These are phyloP conservation scores for Sebastes schlegelii DNA, from an alignment of 2,113 vertebrate genomes.

Conservation along the genomic window DNA sequence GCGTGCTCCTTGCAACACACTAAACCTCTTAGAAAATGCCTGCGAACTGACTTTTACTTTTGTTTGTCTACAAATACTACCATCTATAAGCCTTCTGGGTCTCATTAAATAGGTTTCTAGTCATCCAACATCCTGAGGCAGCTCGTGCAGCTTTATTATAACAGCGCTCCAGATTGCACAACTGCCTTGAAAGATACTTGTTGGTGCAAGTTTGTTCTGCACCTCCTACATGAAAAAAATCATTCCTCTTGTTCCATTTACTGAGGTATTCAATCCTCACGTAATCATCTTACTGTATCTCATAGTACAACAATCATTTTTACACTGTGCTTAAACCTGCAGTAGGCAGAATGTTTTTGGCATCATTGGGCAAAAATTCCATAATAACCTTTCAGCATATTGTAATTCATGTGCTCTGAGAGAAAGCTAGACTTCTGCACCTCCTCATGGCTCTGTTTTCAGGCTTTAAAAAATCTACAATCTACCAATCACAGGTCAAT, in stretches of 20 bases:
- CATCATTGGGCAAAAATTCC: no score
- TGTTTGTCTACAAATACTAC: background rate
- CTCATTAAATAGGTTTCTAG: background rate
- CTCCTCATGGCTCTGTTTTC: no score
- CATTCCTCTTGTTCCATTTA: background rate
- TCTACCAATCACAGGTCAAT: no score
- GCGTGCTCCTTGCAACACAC: background rate
- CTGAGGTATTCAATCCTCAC: no score
- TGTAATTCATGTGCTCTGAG: no score
- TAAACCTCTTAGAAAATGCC: constrained; percentile 8
- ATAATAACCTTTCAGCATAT: no score
- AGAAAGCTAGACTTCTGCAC: no score
- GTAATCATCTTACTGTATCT: background rate
- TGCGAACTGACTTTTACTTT: background rate
- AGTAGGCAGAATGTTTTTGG: no score
- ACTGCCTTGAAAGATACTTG: constrained; percentile 12
- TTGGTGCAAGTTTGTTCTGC: constrained; percentile 30
- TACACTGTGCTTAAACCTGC: background rate
- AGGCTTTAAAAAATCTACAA: no score
- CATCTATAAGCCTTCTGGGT: background rate
- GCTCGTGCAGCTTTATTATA: background rate
- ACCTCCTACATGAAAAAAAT: background rate
- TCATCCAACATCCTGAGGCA: background rate
- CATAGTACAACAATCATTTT: background rate
- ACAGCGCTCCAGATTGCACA: constrained; percentile 2